Evolutionary conservation across 2,888 invertebrate genomes (phyloP).

Genomic region (Drosophila eohydei): DNA sequence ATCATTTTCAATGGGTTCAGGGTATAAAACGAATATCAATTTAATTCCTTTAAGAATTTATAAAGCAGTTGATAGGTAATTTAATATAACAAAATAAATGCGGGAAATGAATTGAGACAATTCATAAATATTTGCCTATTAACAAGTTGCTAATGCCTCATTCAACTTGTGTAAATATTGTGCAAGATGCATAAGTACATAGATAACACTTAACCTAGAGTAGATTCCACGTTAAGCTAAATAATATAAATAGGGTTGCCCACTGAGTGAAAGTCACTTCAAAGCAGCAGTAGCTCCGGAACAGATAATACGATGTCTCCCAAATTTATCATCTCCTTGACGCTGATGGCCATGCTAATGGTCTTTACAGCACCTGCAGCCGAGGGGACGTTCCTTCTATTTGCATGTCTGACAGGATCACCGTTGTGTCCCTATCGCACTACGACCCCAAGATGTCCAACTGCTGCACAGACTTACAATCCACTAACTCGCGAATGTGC

Average conservation of each 20-base stretch:
- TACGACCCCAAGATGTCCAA: slow-evolving; percentile 18
- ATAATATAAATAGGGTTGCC: slow-evolving; percentile 16
- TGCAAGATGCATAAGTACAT: not conserved
- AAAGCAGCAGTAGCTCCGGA: not conserved
- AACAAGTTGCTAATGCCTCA: not conserved
- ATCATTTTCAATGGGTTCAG: no score
- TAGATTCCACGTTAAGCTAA: not conserved
- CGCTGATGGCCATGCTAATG: slow-evolving; percentile 20
- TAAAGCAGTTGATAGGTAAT: no score
- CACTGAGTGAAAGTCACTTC: not conserved
- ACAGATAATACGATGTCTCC: slow-evolving; percentile 10
- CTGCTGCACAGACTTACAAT: not conserved
- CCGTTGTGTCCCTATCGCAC: slow-evolving; percentile 13
- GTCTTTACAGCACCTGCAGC: slow-evolving; percentile 12
- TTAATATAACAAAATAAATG: no score
- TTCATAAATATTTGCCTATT: not conserved
- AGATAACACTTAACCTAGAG: not conserved
- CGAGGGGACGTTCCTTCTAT: slow-evolving; percentile 17
- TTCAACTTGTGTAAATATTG: slow-evolving; percentile 20
- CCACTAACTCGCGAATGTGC: slow-evolving; percentile 12
- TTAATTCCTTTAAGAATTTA: no score
- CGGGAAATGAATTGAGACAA: not conserved
- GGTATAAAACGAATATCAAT: no score
- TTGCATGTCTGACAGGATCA: slow-evolving; percentile 20
- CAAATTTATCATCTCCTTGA: slow-evolving; percentile 17